phyloP scores from a whole-genome alignment of 23 tunicate genomes.

The Trididemnum nubilum region DNA sequence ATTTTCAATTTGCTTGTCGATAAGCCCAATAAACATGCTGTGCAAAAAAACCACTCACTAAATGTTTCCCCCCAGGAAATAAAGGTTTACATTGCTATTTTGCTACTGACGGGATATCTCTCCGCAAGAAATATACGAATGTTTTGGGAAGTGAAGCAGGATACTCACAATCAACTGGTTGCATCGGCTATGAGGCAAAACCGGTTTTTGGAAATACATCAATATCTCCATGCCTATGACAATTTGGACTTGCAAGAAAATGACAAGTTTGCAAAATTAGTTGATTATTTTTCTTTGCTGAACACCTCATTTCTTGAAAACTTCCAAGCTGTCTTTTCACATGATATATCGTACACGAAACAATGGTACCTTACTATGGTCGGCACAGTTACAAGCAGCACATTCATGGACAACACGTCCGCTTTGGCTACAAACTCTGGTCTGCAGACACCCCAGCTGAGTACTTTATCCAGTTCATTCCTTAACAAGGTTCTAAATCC shows the following conservation, averaged over 20 bases:
- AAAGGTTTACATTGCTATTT: too few relatives aligned
- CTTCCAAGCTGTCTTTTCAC: not conserved
- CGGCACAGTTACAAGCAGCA: not conserved
- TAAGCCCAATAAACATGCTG: too few relatives aligned
- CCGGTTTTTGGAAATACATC: not conserved
- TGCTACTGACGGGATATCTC: too few relatives aligned
- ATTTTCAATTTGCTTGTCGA: too few relatives aligned
- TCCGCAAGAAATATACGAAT: not conserved
- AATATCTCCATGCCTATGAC: not conserved
- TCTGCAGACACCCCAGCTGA: not conserved
- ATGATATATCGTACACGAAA: not conserved
- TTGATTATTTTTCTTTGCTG: not conserved
- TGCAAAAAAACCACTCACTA: too few relatives aligned
- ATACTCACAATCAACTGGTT: not conserved
- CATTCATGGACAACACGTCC: not conserved
- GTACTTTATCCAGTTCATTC: not conserved
- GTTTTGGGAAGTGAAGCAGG: not conserved
- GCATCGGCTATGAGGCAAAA: not conserved
- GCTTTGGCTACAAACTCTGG: not conserved
- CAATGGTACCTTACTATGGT: not conserved
- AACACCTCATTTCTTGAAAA: not conserved
- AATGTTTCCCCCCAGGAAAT: too few relatives aligned
- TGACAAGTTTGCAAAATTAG: not conserved
- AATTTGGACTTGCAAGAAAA: not conserved
- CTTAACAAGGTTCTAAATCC: not conserved